phyloP scores from a whole-genome alignment of 2,797 vertebrate species.

The Scolopax rusticola region DNA sequence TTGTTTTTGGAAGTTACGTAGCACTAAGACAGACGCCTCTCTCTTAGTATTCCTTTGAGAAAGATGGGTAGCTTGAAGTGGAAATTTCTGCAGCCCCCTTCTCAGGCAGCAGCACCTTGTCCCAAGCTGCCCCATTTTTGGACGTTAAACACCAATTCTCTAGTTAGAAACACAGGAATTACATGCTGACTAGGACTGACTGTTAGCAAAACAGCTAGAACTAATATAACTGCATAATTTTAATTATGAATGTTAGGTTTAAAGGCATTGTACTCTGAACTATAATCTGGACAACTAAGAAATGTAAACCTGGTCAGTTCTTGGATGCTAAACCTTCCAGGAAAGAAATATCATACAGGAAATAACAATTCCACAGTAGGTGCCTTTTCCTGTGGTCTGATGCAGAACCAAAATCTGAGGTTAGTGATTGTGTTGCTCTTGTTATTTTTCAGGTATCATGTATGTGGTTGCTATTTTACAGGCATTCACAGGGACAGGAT shows the following conservation, averaged over 20 bases:
- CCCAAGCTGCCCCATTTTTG: neutral
- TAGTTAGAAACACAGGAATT: neutral
- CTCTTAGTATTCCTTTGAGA: neutral
- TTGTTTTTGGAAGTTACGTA: neutral
- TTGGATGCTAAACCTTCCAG: neutral
- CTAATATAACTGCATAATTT: neutral
- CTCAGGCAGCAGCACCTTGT: neutral
- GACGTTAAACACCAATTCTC: neutral
- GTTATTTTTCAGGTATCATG: neutral
- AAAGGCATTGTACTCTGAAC: neutral
- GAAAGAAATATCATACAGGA: neutral
- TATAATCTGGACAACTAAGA: neutral
- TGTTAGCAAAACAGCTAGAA: neutral
- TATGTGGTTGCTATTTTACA: neutral
- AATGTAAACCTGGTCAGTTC: neutral
- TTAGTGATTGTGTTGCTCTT: neutral
- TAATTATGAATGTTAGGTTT: neutral
- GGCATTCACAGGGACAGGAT: neutral
- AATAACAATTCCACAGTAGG: neutral
- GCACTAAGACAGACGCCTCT: neutral
- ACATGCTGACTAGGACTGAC: neutral
- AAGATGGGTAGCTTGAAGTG: neutral
- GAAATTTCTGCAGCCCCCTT: neutral
- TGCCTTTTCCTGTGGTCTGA: neutral
- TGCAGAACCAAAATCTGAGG: neutral